A percentile compares a stretch with the other conserved stretches of the same genome.
These are phyloP conservation scores for Euplagia quadripunctaria DNA, from an alignment of 2,888 invertebrate species.

Conservation along the genomic window DNA sequence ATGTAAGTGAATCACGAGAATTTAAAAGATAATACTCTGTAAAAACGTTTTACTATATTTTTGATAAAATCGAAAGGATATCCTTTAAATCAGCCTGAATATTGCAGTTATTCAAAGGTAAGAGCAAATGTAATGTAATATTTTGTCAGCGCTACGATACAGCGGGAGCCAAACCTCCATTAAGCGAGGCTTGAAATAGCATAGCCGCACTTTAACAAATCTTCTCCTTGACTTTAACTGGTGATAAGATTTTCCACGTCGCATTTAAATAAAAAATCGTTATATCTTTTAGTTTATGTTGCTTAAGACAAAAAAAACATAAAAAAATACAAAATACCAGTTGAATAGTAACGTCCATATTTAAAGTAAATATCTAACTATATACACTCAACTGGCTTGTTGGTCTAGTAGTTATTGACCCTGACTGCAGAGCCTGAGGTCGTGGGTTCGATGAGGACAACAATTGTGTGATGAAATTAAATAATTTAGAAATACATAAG, in stretches of 20 bases:
- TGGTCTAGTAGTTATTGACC: no score
- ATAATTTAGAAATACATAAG: no score
- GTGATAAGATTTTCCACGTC: conserved; percentile 10
- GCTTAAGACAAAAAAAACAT: no score
- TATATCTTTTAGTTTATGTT: background rate
- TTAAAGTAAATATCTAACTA: no score
- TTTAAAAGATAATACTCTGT: background rate
- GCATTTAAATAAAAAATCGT: conserved; percentile 4
- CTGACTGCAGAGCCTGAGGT: no score
- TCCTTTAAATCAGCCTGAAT: background rate
- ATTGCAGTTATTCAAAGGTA: conserved; percentile 19
- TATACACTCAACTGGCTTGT: no score
- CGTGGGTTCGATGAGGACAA: no score
- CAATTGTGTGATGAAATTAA: no score
- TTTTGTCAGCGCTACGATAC: conserved; percentile 22
- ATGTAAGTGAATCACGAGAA: no score
- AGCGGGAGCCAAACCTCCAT: conserved; percentile 5
- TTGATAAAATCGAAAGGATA: background rate
- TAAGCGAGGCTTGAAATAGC: conserved; percentile 3
- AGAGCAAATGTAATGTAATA: conserved; percentile 1
- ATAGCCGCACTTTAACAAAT: conserved; percentile 12
- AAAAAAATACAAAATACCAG: no score
- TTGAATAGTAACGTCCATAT: no score
- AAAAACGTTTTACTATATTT: background rate
- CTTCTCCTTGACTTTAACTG: conserved; percentile 14